Evolutionary conservation across 53 echinoderm and acorn worm species (phyloP).

Genomic region (Hippasteria phrygiana): DNA sequence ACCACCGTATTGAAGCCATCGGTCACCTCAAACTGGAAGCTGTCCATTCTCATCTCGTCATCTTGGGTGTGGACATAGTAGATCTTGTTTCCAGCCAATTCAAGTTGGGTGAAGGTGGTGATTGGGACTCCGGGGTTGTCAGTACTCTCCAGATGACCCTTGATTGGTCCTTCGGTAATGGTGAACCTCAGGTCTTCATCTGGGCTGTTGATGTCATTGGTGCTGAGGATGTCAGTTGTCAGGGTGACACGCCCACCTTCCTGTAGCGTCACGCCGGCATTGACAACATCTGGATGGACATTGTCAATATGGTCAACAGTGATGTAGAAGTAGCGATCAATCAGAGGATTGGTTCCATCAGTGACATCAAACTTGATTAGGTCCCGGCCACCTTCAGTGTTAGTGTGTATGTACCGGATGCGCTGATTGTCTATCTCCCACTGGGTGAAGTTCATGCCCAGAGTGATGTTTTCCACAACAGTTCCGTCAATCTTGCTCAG

Average conservation of each 20-base stretch:
- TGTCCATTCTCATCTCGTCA: slow-evolving; percentile 98
- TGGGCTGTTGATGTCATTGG: slow-evolving; percentile 97
- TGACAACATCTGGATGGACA: slow-evolving; percentile 92
- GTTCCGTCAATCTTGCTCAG: slow-evolving; percentile 76
- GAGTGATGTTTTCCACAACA: slow-evolving; percentile 88
- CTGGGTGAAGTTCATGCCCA: slow-evolving; percentile 94
- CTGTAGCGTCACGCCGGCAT: slow-evolving; percentile 94
- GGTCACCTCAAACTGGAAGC: slow-evolving; percentile 97
- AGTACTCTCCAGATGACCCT: slow-evolving; percentile 96
- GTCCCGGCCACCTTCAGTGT: slow-evolving; percentile 84
- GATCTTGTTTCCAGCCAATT: slow-evolving; percentile 98
- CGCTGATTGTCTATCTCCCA: slow-evolving; percentile 97
- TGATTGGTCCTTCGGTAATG: slow-evolving; percentile 89
- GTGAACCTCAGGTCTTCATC: slow-evolving; percentile 95
- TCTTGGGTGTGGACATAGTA: slow-evolving; percentile 96
- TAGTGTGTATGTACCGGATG: slow-evolving; percentile 89
- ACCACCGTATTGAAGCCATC: slow-evolving; percentile 98
- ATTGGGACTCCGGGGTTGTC: slow-evolving; percentile 97
- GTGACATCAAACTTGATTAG: slow-evolving; percentile 99
- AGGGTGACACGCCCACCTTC: slow-evolving; percentile 94
- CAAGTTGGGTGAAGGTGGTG: slow-evolving; percentile 93
- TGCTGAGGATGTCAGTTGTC: slow-evolving; percentile 91
- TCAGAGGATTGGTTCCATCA: slow-evolving; percentile 91
- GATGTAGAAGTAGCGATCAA: slow-evolving; percentile 97
- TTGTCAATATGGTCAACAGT: slow-evolving; percentile 89